These are phyloP conservation scores for Hymenopus coronatus DNA, from an alignment of 2,888 invertebrate genomes.

Conservation along the genomic window DNA sequence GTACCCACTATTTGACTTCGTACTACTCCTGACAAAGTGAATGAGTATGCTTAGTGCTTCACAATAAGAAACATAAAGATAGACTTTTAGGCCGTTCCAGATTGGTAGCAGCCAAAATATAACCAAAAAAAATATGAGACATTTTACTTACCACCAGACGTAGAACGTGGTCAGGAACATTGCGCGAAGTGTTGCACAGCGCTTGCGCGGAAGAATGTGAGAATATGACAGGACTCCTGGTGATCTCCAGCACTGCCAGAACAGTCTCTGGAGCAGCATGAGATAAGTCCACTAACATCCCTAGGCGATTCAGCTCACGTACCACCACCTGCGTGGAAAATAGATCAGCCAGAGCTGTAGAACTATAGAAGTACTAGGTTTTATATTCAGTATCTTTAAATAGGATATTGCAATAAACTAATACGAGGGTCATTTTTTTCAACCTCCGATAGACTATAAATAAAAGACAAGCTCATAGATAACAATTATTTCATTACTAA, in stretches of 20 bases:
- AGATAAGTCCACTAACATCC: conserved; percentile 89
- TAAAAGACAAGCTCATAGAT: too few relatives aligned
- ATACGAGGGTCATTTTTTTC: too few relatives aligned
- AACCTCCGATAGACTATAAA: too few relatives aligned
- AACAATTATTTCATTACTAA: too few relatives aligned
- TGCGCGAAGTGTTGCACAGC: conserved; percentile 82
- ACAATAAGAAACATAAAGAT: not conserved
- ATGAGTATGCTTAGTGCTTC: not conserved
- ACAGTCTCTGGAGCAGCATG: conserved; percentile 86
- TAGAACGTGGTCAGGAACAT: conserved; percentile 84
- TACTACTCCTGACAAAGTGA: not conserved
- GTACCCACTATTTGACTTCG: too few relatives aligned
- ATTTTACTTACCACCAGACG: conserved; percentile 51
- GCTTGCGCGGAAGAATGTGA: conserved; percentile 88
- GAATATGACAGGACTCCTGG: conserved; percentile 73
- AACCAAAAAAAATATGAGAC: not conserved
- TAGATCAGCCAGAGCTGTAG: too few relatives aligned
- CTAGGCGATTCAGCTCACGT: conserved; percentile 88
- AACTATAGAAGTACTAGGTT: too few relatives aligned
- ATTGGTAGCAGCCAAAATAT: not conserved
- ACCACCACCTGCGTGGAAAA: conserved; percentile 64
- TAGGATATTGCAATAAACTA: too few relatives aligned
- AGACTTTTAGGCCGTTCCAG: not conserved
- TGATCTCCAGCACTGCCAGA: conserved; percentile 52
- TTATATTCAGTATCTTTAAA: too few relatives aligned